These are phyloP conservation scores for Brachyrhaphis roseni DNA, from an alignment of 2,797 vertebrate species.

Conservation along the genomic window DNA sequence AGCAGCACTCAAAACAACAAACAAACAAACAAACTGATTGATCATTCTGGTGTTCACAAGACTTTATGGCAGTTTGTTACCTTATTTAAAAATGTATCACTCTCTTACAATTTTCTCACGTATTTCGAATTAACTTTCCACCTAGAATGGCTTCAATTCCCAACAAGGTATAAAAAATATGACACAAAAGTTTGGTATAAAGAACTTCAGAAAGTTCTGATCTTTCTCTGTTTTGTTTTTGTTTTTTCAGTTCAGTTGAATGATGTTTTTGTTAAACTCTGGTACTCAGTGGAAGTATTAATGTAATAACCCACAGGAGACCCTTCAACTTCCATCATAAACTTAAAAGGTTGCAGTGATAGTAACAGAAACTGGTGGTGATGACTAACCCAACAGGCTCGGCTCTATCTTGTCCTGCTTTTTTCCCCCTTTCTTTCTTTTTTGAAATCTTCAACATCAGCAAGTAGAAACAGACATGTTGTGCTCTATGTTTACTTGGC, in stretches of 20 bases:
- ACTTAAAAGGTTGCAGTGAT: not conserved
- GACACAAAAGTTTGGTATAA: constrained; percentile 9
- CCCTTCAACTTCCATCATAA: constrained; percentile 1
- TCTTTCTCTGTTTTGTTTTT: not conserved
- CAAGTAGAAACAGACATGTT: constrained; percentile 4
- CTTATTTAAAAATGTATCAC: not conserved
- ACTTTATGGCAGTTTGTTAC: not conserved
- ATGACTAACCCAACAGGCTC: not conserved
- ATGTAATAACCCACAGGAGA: constrained; percentile 9
- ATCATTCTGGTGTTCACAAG: not conserved
- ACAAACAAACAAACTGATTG: not conserved
- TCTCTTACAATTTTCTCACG: not conserved
- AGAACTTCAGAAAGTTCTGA: constrained; percentile 40
- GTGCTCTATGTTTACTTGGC: constrained; percentile 19
- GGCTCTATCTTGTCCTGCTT: constrained; percentile 1
- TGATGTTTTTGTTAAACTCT: not conserved
- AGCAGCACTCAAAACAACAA: not conserved
- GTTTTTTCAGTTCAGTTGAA: not conserved
- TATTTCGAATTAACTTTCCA: constrained; percentile 17
- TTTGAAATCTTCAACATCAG: not conserved
- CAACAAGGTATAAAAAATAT: constrained; percentile 10
- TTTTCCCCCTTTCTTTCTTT: too few relatives aligned
- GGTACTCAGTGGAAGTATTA: not conserved
- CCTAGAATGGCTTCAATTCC: constrained; percentile 24
- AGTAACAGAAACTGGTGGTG: not conserved